phyloP scores from a whole-genome alignment of 2,113 vertebrate genomes.

The Campylorhamphus procurvoides region DNA sequence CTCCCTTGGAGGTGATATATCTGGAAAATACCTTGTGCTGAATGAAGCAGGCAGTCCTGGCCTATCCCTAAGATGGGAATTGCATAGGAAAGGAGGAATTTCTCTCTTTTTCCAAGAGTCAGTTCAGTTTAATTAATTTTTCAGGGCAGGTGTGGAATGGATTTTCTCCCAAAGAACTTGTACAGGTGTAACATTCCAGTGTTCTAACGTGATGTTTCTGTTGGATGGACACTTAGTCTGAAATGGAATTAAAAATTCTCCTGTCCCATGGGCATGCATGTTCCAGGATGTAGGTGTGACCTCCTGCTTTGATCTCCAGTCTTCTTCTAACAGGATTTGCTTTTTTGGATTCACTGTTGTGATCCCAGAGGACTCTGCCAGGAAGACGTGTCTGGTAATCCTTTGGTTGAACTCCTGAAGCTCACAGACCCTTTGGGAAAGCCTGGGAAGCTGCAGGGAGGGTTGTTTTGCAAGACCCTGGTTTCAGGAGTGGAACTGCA shows the following conservation, averaged over 20 bases:
- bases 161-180: not conserved
- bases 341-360: not conserved
- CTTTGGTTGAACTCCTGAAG: not conserved
- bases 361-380: not conserved
- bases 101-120: not conserved
- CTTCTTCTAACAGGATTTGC: not conserved
- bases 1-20: not conserved
- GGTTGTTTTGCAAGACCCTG: not conserved
- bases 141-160: not conserved
- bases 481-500: not conserved
- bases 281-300: constrained; percentile 33
- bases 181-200: not conserved
- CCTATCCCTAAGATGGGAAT: not conserved
- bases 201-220: not conserved
- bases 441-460: not conserved
- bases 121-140: not conserved
- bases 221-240: not conserved
- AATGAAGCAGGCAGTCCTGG: not conserved
- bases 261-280: not conserved
- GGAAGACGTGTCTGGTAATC: not conserved
- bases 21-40: not conserved
- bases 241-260: not conserved
- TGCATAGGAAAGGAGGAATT: not conserved
- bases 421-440: not conserved
- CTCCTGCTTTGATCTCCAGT: not conserved